Evolutionary conservation across 64 coral and sea anemone species (phyloP).

Genomic region (Astreopora myriophthalma): DNA sequence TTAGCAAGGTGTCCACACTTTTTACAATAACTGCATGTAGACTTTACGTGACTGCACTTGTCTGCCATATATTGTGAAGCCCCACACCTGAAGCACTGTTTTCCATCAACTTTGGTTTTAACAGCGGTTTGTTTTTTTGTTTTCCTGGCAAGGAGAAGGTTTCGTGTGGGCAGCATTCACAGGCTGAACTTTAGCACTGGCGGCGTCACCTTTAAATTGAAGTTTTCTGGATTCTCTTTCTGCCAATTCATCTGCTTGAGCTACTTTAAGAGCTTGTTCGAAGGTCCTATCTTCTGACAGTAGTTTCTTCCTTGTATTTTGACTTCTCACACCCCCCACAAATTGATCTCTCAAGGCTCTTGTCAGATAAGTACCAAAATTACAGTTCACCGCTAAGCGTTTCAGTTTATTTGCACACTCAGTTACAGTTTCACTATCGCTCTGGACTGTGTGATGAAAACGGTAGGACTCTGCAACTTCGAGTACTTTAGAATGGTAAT

Average conservation of each 20-base stretch:
- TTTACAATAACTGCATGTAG: constrained; percentile 56
- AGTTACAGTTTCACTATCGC: constrained; percentile 63
- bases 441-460: constrained; percentile 62
- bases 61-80: constrained; percentile 62
- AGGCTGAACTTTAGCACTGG: constrained; percentile 10
- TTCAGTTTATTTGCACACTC: constrained; percentile 74
- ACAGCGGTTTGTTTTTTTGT: constrained; percentile 10
- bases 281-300: constrained; percentile 70
- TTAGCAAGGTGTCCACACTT: constrained; percentile 56
- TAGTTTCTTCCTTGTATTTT: constrained; percentile 53
- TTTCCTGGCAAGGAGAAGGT: background rate
- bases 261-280: constrained; percentile 59
- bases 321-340: constrained; percentile 56
- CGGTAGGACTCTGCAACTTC: constrained; percentile 76
- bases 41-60: constrained; percentile 28
- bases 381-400: constrained; percentile 50
- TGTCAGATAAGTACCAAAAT: constrained; percentile 68
- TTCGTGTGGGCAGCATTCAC: constrained; percentile 12
- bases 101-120: background rate
- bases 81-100: constrained; percentile 64
- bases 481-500: constrained; percentile 72
- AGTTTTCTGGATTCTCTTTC: constrained; percentile 64
- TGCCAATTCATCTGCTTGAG: constrained; percentile 67
- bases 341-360: constrained; percentile 76
- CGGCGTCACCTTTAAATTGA: background rate